Evolutionary conservation across 2,888 invertebrate species (phyloP).

Genomic region (Nematopogon swammerdamellus): DNA sequence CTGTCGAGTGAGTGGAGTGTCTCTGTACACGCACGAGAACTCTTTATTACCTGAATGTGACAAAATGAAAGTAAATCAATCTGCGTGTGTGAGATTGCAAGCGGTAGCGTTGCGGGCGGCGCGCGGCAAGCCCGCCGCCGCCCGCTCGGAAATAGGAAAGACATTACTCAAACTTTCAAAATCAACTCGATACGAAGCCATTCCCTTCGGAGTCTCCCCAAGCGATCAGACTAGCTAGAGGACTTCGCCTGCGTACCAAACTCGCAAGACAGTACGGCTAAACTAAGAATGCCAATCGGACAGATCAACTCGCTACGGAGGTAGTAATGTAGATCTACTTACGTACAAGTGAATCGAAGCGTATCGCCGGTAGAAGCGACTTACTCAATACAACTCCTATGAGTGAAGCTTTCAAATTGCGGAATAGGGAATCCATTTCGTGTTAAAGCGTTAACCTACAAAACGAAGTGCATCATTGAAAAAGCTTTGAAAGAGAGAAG

Average conservation of each 20-base stretch:
- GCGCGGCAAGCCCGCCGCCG: not conserved
- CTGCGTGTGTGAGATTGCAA: not conserved
- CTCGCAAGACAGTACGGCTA: not conserved
- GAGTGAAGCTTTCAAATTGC: not conserved
- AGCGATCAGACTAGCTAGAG: not conserved
- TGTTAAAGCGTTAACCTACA: not conserved
- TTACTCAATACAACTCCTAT: not conserved
- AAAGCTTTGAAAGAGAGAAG: not conserved
- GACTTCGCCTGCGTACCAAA: not conserved
- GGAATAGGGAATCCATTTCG: not conserved
- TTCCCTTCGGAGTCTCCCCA: not conserved
- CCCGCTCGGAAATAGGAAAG: not conserved
- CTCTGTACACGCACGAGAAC: too few species aligned
- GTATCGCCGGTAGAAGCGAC: not conserved
- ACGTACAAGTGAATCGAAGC: not conserved
- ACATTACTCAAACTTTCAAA: not conserved
- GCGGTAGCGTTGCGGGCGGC: not conserved
- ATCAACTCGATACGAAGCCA: not conserved
- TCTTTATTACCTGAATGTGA: not conserved
- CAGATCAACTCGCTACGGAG: not conserved
- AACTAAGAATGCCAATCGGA: not conserved
- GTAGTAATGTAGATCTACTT: not conserved
- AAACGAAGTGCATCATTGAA: not conserved
- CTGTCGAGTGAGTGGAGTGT: too few species aligned
- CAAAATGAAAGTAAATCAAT: not conserved